Evolutionary conservation across 2,797 vertebrate genomes (phyloP), one percentile per base, ranked within the genome.

Genomic region (Coccyzus lansbergi): DNA sequence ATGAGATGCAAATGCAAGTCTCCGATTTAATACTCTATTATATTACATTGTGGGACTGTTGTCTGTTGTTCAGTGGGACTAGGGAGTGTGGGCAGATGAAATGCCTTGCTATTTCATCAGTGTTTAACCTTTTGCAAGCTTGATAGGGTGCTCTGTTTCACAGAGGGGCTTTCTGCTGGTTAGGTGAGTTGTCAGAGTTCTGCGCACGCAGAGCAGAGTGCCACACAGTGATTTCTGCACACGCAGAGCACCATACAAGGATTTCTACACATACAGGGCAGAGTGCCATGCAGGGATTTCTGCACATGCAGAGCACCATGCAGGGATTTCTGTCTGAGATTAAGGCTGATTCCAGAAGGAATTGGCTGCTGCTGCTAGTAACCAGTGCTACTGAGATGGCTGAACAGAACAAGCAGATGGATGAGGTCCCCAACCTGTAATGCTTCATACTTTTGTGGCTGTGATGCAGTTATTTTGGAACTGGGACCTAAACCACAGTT

Each of bases 121-220:
- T 20, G 53, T 94, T 96, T 96, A 96, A 95, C 80, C 81, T 95
- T 95, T 96, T 8, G 16, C 31, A 77, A 94, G 94, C 94, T 95
- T 78, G 83, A 60, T 72, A 63, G 36, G 55, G 75, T 14, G 22
- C 86, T 85, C 69, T 95, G 95, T 77, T 95, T 84, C 76, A 72
- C 59, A 63, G 95, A 77, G 64, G 59, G 91, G 77, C 89, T 96
- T 97, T 83, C 75, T 90, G 44, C 85, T 70, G 76, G 82, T 90
- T 93, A 88, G 91, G 38, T 83, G 83, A 95, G 33, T 93, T 94
- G 91, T 58, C 90, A 69, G 86, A 88, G 81, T 93, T 94, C 49
- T 77, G 90, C 68, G 22, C 80, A 28, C 15, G 51, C 46, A 6
- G 52, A 51, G 77, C 81, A 53, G 44, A 34, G 82, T 6, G 2